Conservation (phyloP, 2,888 invertebrate genomes). For the Coecobrya sp. region DNA sequence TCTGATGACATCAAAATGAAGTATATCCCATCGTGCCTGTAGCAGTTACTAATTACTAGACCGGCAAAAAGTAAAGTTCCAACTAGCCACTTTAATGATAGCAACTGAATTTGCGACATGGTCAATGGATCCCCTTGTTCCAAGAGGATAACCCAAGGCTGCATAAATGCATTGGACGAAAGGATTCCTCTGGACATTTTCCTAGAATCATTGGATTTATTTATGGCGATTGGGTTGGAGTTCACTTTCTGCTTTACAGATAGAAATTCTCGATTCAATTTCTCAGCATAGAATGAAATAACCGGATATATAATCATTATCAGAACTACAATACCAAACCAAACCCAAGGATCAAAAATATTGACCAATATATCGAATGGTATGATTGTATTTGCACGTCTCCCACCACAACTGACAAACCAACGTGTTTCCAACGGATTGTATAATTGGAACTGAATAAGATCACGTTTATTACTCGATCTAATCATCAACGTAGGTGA, state of each 20-base stretch:
- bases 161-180: conserved; percentile 3
- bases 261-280: neutral
- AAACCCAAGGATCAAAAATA: neutral
- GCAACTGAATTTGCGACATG: neutral
- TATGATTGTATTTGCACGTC: neutral
- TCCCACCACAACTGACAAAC: neutral
- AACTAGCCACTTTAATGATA: neutral
- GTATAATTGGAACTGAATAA: no score
- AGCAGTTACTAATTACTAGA: neutral
- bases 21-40: conserved; percentile 2
- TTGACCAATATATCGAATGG: neutral
- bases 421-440: neutral
- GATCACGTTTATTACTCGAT: no score
- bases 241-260: neutral
- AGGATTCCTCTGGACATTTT: no score
- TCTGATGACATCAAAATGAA: neutral
- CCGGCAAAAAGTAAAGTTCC: neutral
- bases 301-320: neutral
- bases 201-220: no score
- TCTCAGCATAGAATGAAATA: neutral
- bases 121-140: conserved; percentile 35
- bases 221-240: no score
- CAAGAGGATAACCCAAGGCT: neutral
- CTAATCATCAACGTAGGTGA: no score
- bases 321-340: neutral